phyloP scores from a whole-genome alignment of 2,888 invertebrate species.

The Ectemnius cavifrons region DNA sequence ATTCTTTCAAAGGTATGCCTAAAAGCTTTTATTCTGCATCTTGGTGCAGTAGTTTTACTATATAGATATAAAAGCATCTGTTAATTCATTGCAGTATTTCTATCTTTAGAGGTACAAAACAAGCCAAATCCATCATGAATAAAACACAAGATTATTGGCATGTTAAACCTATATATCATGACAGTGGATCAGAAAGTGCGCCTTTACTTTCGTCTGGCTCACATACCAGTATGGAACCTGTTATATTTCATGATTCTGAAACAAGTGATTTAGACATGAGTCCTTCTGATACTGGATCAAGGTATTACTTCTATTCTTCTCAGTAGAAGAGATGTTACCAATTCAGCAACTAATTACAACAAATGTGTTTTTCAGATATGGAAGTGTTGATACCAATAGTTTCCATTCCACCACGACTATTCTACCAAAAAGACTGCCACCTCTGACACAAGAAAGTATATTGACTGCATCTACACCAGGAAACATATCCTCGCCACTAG shows the following conservation, averaged over 20 bases:
- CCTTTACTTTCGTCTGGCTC: conserved; percentile 73
- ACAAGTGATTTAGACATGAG: conserved; percentile 70
- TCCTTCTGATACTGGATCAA: conserved; percentile 51
- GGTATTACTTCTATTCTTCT: conserved; percentile 41
- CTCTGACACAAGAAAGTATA: conserved; percentile 47
- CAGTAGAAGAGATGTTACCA: too few relatives aligned
- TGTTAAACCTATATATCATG: conserved; percentile 50
- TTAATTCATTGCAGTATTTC: conserved; percentile 10
- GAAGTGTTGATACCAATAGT: conserved; percentile 58
- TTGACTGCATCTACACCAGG: conserved; percentile 34
- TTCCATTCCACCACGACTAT: conserved; percentile 54
- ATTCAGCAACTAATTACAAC: too few relatives aligned
- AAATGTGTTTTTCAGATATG: conserved; percentile 55
- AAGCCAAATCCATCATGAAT: conserved; percentile 39
- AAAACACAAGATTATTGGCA: conserved; percentile 58
- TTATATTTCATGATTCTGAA: conserved; percentile 72
- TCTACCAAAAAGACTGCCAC: conserved; percentile 59
- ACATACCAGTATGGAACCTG: conserved; percentile 62
- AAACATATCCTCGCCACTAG: conserved; percentile 36
- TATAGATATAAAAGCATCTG: neutral
- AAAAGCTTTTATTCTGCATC: too few relatives aligned
- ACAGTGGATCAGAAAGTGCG: conserved; percentile 73
- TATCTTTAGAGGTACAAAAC: neutral
- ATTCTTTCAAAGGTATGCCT: too few relatives aligned
- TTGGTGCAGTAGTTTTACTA: too few relatives aligned